Evolutionary conservation across 2,797 vertebrate genomes (phyloP), one percentile per base, ranked within the genome.

Genomic region (Nannoperca obscura): DNA sequence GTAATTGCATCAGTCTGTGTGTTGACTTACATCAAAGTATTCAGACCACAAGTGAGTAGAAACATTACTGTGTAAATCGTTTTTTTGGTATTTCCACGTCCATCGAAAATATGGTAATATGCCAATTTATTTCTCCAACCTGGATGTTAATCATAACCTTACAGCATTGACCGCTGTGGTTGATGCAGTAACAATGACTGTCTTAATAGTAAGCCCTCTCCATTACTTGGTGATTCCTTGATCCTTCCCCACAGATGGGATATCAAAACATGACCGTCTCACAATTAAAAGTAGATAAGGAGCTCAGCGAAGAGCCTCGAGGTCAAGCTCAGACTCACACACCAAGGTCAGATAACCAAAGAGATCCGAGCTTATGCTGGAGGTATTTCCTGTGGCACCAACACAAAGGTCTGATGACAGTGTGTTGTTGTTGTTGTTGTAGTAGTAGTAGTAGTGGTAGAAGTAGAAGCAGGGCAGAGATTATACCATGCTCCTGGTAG

Each of bases 251-350:
- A 38, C 82, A 81, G 87, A 83, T 78, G 80, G 74, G 68, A 72
- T 65, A 86, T 81, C 42, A 60, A 79, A 91, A 85, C 80, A 76
- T 0, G 50, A 22, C 62, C 24, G 11, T 46, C 53, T 50, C 50
- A 76, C 75, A 86, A 85, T 90, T 86, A 84, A 80, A 80, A 80
- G 71, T 42, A 89, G 80, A 89, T 86, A 87, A 90, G 79, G 36
- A 83, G 88, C 83, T 92, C 80, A 81, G 73, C 6, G 0, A 53
- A 42, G 61, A 69, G 40, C 30, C 74, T 38, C 4, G 0, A 24
- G 85, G 76, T 85, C 74, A 81, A 77, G 63, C 78, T 74, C n/a
- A 17, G 63, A 30, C 13, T 4, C 62, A 54, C 59, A 49, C 1
- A 12, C 71, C 72, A 65, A 74, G 63, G 72, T 88, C 89, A 83